Base-by-base conservation (phyloP, 2,797 vertebrate genomes). In the Pempheris klunzingeri region DNA sequence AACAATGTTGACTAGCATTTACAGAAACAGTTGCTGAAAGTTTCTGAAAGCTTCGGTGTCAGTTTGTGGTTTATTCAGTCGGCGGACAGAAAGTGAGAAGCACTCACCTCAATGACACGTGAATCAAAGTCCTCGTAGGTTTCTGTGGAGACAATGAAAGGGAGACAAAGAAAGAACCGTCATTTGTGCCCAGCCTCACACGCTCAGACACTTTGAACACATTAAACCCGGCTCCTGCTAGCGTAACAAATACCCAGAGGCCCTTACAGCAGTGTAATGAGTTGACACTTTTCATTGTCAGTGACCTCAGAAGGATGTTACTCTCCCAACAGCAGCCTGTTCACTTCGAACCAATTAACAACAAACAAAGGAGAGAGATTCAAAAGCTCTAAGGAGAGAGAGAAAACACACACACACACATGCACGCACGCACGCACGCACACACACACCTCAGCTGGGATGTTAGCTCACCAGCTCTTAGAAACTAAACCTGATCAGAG, bases 91-190 rank as follows among this genome's bases (percentile, higher is more conserved):
- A 32, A 32, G 30, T 32, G 30, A 22, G 36, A 58, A n/a, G 41
- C 9, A 84, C 97, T 95, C 92, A 99, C 98, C 97, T 99, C 97
- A 63, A 99, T 96, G 82, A 99, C 90, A 53, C 96, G 95, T 2
- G 96, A 88, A 84, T 99, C 97, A 90, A 99, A 99, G 75, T 96
- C 94, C 74, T 97, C 94, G 0, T 96, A 99, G 0, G 95, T 97
- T 95, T 99, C 98, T 99, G 94, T 65, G 53, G 54, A 81, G 59
- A 86, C 49, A 77, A 2, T 30, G 24, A 8, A 5, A 1, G 2
- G 47, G 9, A 41, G 4, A 64, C 9, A 59, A 15, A 57, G 7
- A 78, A 39, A 49, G 5, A 26, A n/a, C n/a, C n/a, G n/a, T n/a
- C n/a, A n/a, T n/a, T n/a, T n/a, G n/a, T n/a, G n/a, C n/a, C n/a